phyloP scores from a whole-genome alignment of 2,888 invertebrate species.

The Drosophila emarginata region DNA sequence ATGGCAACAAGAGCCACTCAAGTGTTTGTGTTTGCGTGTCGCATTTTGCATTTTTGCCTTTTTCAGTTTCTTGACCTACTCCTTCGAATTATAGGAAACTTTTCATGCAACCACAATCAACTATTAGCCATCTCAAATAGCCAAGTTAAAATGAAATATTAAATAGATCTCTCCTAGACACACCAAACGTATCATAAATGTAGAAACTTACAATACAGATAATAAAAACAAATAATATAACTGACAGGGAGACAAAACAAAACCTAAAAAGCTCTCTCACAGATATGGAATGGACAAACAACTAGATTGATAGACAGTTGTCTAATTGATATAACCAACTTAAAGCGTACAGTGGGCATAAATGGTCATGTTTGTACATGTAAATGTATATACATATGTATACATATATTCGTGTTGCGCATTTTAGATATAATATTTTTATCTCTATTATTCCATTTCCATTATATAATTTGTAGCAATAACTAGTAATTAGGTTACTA shows the following conservation, averaged over 20 bases:
- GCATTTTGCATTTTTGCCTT: background rate
- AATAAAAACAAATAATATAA: background rate
- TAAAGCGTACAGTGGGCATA: background rate
- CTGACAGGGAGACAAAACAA: background rate
- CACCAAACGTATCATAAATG: background rate
- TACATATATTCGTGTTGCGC: no score
- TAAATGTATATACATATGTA: no score
- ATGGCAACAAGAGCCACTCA: background rate
- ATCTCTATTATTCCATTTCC: no score
- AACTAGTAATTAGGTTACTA: no score
- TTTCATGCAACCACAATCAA: background rate
- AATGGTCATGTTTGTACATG: background rate
- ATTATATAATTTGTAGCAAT: no score
- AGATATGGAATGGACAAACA: background rate
- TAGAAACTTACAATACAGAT: background rate
- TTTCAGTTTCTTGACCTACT: background rate
- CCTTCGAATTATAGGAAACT: background rate
- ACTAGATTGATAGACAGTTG: background rate
- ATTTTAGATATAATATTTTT: no score
- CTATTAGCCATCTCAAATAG: background rate
- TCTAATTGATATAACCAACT: background rate
- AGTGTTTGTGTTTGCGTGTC: background rate
- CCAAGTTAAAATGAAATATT: background rate
- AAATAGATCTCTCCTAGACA: background rate
- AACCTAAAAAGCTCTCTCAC: background rate